Base-by-base conservation (phyloP, 2,888 invertebrate genomes). In the Theristus sp. region DNA sequence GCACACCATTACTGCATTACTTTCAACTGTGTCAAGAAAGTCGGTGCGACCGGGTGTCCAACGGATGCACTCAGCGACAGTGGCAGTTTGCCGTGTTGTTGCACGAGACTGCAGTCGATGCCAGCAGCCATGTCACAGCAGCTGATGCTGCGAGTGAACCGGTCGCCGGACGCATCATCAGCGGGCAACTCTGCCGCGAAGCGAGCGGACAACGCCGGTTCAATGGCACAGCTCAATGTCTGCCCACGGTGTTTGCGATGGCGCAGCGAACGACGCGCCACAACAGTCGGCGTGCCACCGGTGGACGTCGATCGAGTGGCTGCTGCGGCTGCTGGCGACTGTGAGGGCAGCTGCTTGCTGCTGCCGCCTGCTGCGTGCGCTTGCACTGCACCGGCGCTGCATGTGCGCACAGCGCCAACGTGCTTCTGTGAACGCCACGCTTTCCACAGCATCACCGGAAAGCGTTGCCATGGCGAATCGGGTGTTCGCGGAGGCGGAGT, bases 51-150 rank as follows among this genome's bases (percentile, higher is more conserved):
- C 49, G 49, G 3, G 3, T 10, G 10, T 10, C 49, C 49, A n/a
- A 55, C 20, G 6, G 25, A 28, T 17, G 24, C n/a, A n/a, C 13
- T n/a, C 24, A 17, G n/a, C 24, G 49, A 20, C 49, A 49, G n/a
- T 24, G 3, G 20, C 3, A 49, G 24, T 10, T 29, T 29, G 10
- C 31, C 2, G 24, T 2, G 56, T n/a, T 17, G 27, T 17, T 27
- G 55, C 55, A 10, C 22, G 26, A 28, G 59, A n/a, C n/a, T n/a
- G n/a, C n/a, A n/a, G n/a, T n/a, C n/a, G n/a, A n/a, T n/a, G n/a
- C n/a, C n/a, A n/a, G n/a, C n/a, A n/a, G 53, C 52, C 62, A 62
- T 60, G 31, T 57, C 62, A 25, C 58, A 66, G 38, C 65, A 64
- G 58, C 47, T 49, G 28, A 64, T 60, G n/a, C 59, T 60, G 17